These are phyloP conservation scores for Beroe ovata DNA, from an alignment of 37 sponge, comb jelly and placozoan genomes.

Conservation along the genomic window DNA sequence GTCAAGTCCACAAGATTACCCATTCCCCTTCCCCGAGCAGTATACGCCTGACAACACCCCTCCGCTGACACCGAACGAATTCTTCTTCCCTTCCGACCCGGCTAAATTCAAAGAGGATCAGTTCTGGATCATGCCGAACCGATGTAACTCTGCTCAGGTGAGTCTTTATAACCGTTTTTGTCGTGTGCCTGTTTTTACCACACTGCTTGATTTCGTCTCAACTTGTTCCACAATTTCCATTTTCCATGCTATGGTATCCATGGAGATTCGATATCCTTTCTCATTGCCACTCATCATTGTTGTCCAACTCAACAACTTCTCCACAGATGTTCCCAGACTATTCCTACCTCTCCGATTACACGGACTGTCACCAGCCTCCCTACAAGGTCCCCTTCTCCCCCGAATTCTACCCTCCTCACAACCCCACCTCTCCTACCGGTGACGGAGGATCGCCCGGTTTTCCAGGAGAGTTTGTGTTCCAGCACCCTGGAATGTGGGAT, in stretches of 20 bases:
- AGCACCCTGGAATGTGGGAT: not conserved
- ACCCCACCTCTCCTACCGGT: not conserved
- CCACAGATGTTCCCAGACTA: not conserved
- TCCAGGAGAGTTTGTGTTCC: not conserved
- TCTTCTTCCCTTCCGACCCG: not conserved
- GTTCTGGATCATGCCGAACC: no score
- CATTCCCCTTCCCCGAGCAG: not conserved
- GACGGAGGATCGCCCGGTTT: not conserved
- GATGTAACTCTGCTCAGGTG: not conserved
- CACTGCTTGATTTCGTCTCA: no score
- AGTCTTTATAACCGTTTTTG: no score
- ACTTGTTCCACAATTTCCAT: no score
- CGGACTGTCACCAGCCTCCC: not conserved
- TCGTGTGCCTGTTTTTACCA: no score
- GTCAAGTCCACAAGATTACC: not conserved
- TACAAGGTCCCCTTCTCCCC: not conserved
- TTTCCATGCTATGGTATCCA: no score
- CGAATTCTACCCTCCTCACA: not conserved
- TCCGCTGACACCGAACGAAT: constrained; percentile 6
- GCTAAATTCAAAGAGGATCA: no score
- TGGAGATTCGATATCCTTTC: no score
- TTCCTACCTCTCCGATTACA: not conserved
- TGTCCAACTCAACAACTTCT: no score
- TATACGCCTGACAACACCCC: constrained; percentile 5
- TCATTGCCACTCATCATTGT: no score